These are phyloP conservation scores for Polyergus mexicanus DNA, from an alignment of 1,140 invertebrate genomes.

Conservation along the genomic window DNA sequence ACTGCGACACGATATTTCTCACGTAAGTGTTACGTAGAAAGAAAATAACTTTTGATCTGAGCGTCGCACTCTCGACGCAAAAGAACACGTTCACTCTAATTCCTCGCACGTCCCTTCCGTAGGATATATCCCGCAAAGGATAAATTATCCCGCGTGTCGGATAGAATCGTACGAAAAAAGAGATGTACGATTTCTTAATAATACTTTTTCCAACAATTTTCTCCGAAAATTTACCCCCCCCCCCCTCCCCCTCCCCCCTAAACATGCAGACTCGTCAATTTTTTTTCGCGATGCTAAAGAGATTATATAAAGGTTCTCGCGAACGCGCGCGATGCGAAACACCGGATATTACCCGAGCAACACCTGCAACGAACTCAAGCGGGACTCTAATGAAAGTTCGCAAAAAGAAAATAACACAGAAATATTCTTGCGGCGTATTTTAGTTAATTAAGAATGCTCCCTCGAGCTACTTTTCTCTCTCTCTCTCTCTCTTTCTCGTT, in stretches of 20 bases:
- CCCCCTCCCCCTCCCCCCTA: background rate
- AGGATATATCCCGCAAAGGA: background rate
- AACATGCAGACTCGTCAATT: slow-evolving; percentile 29
- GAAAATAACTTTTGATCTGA: slow-evolving; percentile 46
- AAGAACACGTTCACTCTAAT: slow-evolving; percentile 36
- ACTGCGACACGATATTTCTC: slow-evolving; percentile 18
- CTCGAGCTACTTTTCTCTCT: background rate
- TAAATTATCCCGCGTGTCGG: slow-evolving; percentile 15
- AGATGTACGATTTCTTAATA: background rate
- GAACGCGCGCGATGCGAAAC: slow-evolving; percentile 27
- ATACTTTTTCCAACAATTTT: slow-evolving; percentile 35
- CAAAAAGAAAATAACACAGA: slow-evolving; percentile 42
- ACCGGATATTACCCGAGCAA: slow-evolving; percentile 55
- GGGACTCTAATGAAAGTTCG: slow-evolving; percentile 54
- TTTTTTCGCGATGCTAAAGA: background rate
- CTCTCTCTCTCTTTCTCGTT: background rate
- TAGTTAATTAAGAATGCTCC: slow-evolving; percentile 58
- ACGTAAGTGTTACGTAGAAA: slow-evolving; percentile 24
- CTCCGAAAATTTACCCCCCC: background rate
- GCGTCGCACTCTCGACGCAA: background rate
- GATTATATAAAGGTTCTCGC: background rate
- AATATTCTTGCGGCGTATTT: slow-evolving; percentile 56
- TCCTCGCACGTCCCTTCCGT: slow-evolving; percentile 5
- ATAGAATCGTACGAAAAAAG: background rate
- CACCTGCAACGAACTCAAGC: slow-evolving; percentile 54